Percentiles rank a stretch among this genome's conserved stretches.
Conservation (phyloP, 1,140 invertebrate species). For the Cataglyphis hispanica region DNA sequence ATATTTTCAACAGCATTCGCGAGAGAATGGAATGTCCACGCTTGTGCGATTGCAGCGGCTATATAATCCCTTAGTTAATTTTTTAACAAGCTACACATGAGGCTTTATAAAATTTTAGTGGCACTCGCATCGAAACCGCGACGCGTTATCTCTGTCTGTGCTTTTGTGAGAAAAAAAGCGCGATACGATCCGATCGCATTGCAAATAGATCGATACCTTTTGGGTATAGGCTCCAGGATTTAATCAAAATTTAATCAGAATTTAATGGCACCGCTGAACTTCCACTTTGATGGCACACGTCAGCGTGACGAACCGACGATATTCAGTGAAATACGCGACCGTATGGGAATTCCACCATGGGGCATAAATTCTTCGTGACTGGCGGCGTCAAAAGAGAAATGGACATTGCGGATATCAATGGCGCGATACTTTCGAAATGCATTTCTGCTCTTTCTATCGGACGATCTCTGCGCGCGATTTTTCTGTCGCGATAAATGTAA, state of each 20-base stretch:
- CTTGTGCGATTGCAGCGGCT: neutral
- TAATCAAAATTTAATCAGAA: conserved; percentile 74
- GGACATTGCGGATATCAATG: conserved; percentile 54
- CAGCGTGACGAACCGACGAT: conserved; percentile 68
- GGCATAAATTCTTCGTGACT: conserved; percentile 67
- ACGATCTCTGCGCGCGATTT: conserved; percentile 40
- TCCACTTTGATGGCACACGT: conserved; percentile 58
- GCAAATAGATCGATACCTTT: conserved; percentile 69
- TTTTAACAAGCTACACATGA: conserved; percentile 28
- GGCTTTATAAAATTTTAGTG: conserved; percentile 53
- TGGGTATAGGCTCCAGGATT: conserved; percentile 66
- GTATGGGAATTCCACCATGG: conserved; percentile 60
- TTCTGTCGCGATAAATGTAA: conserved; percentile 33
- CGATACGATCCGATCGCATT: conserved; percentile 55
- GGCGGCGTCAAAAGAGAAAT: conserved; percentile 57
- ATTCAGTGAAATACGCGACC: conserved; percentile 63
- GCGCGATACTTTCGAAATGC: conserved; percentile 47
- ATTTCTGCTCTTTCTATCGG: conserved; percentile 40
- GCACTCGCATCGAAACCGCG: conserved; percentile 35
- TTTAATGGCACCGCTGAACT: conserved; percentile 67
- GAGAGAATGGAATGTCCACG: neutral
- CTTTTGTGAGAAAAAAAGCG: conserved; percentile 56
- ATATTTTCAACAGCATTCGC: conserved; percentile 7
- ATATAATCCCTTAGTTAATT: conserved; percentile 48
- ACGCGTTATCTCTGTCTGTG: conserved; percentile 42